Evolutionary conservation across 2,888 invertebrate species (phyloP).

Genomic region (Xestia ashworthii): DNA sequence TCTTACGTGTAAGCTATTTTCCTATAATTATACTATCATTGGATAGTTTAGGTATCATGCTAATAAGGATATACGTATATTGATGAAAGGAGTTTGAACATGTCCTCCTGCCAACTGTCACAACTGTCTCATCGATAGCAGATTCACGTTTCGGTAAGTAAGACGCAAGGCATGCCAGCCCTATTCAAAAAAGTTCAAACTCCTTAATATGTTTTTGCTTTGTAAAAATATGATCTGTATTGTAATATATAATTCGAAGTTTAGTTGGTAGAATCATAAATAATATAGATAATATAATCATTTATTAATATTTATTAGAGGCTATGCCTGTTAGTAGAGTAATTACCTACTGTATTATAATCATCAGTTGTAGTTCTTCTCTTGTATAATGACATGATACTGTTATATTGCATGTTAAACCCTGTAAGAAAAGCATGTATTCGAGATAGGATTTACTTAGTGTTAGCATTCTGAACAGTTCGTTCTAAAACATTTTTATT

Average conservation of each 20-base stretch:
- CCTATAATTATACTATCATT: slow-evolving; percentile 15
- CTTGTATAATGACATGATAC: slow-evolving; percentile 24
- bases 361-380: slow-evolving; percentile 34
- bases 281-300: slow-evolving; percentile 22
- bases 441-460: slow-evolving; percentile 33
- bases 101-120: not conserved
- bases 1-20: slow-evolving; percentile 34
- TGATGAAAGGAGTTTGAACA: slow-evolving; percentile 1
- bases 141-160: not conserved
- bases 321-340: slow-evolving; percentile 21
- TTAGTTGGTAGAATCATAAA: slow-evolving; percentile 39
- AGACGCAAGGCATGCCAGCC: not conserved
- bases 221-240: slow-evolving; percentile 60
- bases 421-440: slow-evolving; percentile 14
- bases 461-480: slow-evolving; percentile 29
- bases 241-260: slow-evolving; percentile 42
- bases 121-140: not conserved
- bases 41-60: slow-evolving; percentile 32
- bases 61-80: slow-evolving; percentile 34
- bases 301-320: slow-evolving; percentile 42
- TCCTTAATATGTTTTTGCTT: slow-evolving; percentile 45
- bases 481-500: slow-evolving; percentile 48
- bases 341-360: slow-evolving; percentile 47
- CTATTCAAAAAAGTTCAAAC: not conserved
- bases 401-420: slow-evolving; percentile 17